A percentile compares a stretch with the other conserved stretches of the same genome.
Conservation (phyloP, 2,888 invertebrate species). For the Lepidochitona cinerea region DNA sequence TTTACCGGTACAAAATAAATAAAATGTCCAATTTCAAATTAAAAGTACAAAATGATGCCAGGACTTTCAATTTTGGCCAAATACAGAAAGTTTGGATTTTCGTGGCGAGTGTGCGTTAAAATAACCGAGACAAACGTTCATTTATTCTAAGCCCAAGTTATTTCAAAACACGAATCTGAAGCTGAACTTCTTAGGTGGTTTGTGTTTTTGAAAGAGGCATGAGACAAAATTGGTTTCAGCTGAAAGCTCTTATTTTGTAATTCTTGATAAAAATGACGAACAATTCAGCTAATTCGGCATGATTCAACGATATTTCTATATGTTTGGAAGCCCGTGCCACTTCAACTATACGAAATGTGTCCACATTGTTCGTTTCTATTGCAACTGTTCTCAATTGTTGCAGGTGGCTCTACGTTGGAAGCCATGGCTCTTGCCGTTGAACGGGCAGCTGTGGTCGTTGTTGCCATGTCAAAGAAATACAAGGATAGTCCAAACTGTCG, state of each 20-base stretch:
- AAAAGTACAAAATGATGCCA: no score
- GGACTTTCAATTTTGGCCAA: no score
- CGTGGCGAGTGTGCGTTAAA: no score
- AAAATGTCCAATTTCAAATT: no score
- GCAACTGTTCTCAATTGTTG: slow-evolving; percentile 5
- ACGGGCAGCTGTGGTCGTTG: slow-evolving; percentile 55
- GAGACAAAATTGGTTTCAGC: not conserved
- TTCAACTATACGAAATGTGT: not conserved
- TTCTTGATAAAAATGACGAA: no score
- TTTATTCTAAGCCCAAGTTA: no score
- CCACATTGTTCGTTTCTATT: not conserved
- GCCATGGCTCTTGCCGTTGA: slow-evolving; percentile 66
- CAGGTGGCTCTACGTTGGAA: slow-evolving; percentile 63
- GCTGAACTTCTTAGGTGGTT: no score
- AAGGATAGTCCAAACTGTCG: slow-evolving; percentile 65
- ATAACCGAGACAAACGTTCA: no score
- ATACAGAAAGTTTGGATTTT: no score
- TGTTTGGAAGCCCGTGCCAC: not conserved
- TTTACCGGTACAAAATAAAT: no score
- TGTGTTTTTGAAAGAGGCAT: not conserved
- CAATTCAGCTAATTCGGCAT: no score
- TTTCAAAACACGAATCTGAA: no score
- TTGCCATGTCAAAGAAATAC: slow-evolving; percentile 66
- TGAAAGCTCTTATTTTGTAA: not conserved
- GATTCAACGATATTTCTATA: not conserved